Percentiles rank a stretch among this genome's conserved stretches.
These are phyloP conservation scores for Caenorhabditis sp. DNA, from an alignment of 2,888 invertebrate species.

Conservation along the genomic window DNA sequence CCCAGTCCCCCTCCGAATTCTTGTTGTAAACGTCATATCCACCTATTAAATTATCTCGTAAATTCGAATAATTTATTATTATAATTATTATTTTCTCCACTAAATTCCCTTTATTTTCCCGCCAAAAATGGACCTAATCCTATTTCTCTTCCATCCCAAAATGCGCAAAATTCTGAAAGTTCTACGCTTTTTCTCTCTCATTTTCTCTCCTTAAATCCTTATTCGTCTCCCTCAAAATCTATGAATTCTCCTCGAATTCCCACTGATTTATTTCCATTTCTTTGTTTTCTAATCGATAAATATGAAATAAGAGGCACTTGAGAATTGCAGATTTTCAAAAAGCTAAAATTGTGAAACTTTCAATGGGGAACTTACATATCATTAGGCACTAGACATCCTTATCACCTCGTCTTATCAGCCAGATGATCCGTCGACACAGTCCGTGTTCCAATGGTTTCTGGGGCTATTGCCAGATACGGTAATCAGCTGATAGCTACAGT, in stretches of 20 bases:
- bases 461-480: constrained; percentile 29
- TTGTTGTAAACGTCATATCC: constrained; percentile 42
- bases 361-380: constrained; percentile 36
- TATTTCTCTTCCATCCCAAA: neutral
- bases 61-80: constrained; percentile 26
- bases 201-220: neutral
- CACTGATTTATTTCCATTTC: constrained; percentile 14
- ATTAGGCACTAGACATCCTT: neutral
- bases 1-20: constrained; percentile 7
- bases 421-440: constrained; percentile 1
- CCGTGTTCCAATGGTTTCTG: constrained; percentile 7
- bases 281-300: constrained; percentile 31
- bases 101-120: constrained; percentile 4
- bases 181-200: constrained; percentile 25
- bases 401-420: neutral
- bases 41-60: neutral
- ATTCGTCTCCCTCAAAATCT: neutral
- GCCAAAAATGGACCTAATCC: constrained; percentile 28
- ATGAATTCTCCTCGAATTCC: neutral
- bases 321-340: neutral
- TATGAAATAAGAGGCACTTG: constrained; percentile 26
- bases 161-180: constrained; percentile 17
- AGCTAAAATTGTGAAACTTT: neutral
- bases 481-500: neutral
- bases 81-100: neutral